Evolutionary conservation across 2,113 vertebrate species (phyloP), one percentile per base, ranked within the genome.

Genomic region (Candoia aspera): DNA sequence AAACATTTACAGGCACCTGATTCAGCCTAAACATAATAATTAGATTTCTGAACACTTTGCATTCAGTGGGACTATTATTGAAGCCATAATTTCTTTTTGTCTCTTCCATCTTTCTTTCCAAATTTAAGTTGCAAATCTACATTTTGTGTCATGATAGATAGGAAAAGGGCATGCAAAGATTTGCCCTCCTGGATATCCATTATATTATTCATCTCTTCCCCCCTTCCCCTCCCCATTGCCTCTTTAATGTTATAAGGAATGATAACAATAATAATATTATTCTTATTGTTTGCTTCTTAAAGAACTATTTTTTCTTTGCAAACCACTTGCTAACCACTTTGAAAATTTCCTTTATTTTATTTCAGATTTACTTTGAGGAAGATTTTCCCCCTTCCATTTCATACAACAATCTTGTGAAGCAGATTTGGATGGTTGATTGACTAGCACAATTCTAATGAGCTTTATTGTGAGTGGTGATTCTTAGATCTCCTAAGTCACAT

Each of bases 21-120:
- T 54, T 46, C 21, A 24, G 53, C 6, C 53, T 46, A n/a, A 9
- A 33, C 29, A 94, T 42, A 58, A 57, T 58, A 26, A 6, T 11
- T 86, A 57, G 84, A 46, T 89, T 53, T 94, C 92, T n/a, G 87
- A 87, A 8, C 3, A 4, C 0, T 84, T 58, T 85, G 29, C 9
- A 91, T 93, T 89, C 93, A 94, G 85, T 0, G 0, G 57, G 46
- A 86, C 6, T 62, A 2, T 94, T 95, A 91, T 29, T 11, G 85
- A 91, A 89, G 73, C 29, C 2, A 19, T 89, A 29, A 62, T 54
- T 88, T 79, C 53, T 90, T 93, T 79, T 84, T 19, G 15, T 46
- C 15, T 24, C 29, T 83, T 23, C 37, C 33, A 46, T 42, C 21
- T 33, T 84, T 29, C 24, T 24, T 5, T 92, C 93, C 54, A 12